A percentile compares a stretch with the other conserved stretches of the same genome.
phyloP scores from a whole-genome alignment of 23 tunicate species.

The Trididemnum clinides region DNA sequence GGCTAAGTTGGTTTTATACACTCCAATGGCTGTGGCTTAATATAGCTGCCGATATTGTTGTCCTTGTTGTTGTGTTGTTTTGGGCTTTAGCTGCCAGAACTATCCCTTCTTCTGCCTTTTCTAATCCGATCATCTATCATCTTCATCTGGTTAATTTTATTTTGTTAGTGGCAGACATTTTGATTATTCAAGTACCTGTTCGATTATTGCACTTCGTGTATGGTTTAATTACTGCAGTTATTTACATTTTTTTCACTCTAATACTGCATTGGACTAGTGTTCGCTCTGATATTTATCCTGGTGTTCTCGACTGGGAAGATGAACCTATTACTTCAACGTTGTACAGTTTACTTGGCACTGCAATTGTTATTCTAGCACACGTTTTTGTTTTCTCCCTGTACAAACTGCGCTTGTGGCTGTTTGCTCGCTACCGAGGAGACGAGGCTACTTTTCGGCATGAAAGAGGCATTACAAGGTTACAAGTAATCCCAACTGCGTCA shows the following conservation, averaged over 20 bases:
- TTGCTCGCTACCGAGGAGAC: too few species aligned
- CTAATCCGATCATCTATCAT: constrained; percentile 27
- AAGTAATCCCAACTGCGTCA: too few species aligned
- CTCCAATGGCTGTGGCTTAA: constrained; percentile 35
- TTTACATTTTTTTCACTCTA: constrained; percentile 44
- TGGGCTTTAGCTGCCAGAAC: constrained; percentile 38
- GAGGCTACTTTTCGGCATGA: too few species aligned
- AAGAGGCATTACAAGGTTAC: too few species aligned
- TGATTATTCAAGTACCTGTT: constrained; percentile 19
- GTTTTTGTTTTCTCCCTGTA: constrained; percentile 35
- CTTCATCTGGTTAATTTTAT: constrained; percentile 44
- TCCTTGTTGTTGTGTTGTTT: constrained; percentile 42
- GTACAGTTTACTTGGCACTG: background rate
- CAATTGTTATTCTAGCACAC: constrained; percentile 30
- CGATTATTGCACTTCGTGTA: constrained; percentile 62
- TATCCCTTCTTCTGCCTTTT: background rate
- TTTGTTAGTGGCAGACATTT: constrained; percentile 25
- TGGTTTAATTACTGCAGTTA: constrained; percentile 17
- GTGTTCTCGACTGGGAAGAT: constrained; percentile 53
- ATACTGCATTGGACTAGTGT: constrained; percentile 59
- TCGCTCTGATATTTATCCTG: constrained; percentile 41
- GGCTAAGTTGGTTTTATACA: background rate
- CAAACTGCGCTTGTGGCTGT: constrained; percentile 34
- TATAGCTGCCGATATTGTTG: background rate
- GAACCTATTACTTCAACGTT: constrained; percentile 22